Conservation (phyloP, 1,140 invertebrate species). For the Drosophila biarmipes region DNA sequence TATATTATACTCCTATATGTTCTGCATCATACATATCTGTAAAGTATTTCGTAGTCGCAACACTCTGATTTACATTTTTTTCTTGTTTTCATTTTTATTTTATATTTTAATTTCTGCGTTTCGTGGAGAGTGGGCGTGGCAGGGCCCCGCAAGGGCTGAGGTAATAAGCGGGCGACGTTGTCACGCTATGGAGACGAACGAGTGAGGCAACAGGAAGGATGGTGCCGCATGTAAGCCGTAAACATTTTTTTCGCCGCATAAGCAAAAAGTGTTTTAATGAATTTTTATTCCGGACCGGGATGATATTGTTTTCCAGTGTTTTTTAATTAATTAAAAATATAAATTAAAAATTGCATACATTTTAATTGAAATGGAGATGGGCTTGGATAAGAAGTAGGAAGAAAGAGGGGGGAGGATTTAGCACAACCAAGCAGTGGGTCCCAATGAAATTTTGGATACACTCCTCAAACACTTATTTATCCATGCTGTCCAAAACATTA, state of each 20-base stretch:
- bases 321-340: constrained; percentile 80
- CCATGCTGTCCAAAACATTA: no score
- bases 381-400: neutral
- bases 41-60: neutral
- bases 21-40: neutral
- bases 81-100: constrained; percentile 22
- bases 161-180: constrained; percentile 71
- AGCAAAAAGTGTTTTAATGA: constrained; percentile 79
- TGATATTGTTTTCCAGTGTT: constrained; percentile 63
- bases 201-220: neutral
- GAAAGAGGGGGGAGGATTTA: neutral
- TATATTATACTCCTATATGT: neutral
- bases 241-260: constrained; percentile 51
- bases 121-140: neutral
- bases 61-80: neutral
- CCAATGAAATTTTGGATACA: no score
- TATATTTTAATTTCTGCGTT: constrained; percentile 35
- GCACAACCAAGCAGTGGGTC: neutral
- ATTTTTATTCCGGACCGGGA: constrained; percentile 51
- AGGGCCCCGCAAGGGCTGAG: constrained; percentile 1
- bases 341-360: constrained; percentile 69
- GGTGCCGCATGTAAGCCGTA: constrained; percentile 52
- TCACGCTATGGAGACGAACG: constrained; percentile 46
- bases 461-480: no score
- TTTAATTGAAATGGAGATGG: constrained; percentile 61